Base-by-base conservation (phyloP, 1,140 invertebrate species). In the Micrasema minimum region DNA sequence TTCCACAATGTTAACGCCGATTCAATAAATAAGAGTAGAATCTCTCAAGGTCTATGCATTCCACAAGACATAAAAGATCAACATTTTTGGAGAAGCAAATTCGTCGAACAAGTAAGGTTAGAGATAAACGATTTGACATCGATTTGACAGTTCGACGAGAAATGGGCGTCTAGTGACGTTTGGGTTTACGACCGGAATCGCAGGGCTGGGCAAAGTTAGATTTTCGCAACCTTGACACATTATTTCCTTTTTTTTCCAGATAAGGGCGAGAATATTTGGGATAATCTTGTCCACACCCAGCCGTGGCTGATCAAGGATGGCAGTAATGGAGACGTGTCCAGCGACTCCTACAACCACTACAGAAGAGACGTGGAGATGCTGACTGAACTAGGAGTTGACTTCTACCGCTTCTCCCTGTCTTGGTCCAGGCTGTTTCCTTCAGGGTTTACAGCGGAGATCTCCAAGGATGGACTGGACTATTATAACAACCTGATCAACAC, bases 371-470 rank as follows among this genome's bases (percentile, higher is more conserved):
- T 88, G 4, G 59, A 78, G 62, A 78, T 87, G 69, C 50, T 87
- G 3, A 84, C 83, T 69, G 76, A 82, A 23, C 77, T 87, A n/a
- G 84, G 84, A 2, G 83, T 81, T 0, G 76, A 85, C 37, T 81
- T 82, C 61, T 89, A 89, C 74, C 81, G 88, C 61, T 89, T 91
- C 76, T 90, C 89, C 0, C 80, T 90, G 66, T 86, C 86, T 1
- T 90, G 89, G 88, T 62, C 87, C 0, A 78, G 89, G 69, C 78
- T 90, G 12, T 75, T 89, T 7, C 88, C 88, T 0, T 82, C 78
- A 22, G 87, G 88, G 3, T 82, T 80, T 22, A 72, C 79, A 0
- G 80, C 84, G 57, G 75, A 80, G 65, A 78, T 88, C 0, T 90
- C 87, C 72, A 57, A 82, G 71, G 78, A 79, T 35, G 89, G 88